Evolutionary conservation across 2,797 vertebrate species (phyloP).

Genomic region (Argyrosomus regius): DNA sequence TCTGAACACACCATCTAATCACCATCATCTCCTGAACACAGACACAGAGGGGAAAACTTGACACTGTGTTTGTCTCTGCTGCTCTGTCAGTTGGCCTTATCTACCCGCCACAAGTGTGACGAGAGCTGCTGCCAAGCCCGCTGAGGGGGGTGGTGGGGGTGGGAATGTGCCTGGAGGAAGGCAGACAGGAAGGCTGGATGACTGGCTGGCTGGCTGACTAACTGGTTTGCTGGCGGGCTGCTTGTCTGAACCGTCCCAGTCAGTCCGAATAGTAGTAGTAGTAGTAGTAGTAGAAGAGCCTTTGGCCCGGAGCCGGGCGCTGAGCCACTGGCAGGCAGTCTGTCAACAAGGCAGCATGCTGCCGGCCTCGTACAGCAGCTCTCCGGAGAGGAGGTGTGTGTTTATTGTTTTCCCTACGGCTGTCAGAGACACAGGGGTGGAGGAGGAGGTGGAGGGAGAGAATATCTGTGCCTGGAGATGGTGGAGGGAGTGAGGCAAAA

Average conservation of each 20-base stretch:
- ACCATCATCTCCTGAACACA: not conserved
- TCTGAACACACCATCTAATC: not conserved
- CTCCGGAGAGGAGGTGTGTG: constrained; percentile 48
- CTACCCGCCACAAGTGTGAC: constrained; percentile 33
- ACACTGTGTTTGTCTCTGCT: not conserved
- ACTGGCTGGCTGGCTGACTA: constrained; percentile 15
- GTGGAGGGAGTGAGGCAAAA: not conserved
- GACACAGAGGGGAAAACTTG: not conserved
- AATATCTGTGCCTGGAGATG: constrained; percentile 3
- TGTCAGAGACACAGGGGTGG: constrained; percentile 16
- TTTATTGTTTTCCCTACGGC: constrained; percentile 48
- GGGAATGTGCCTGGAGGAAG: constrained; percentile 19
- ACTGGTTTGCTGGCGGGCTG: constrained; percentile 51
- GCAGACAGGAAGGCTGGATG: constrained; percentile 6
- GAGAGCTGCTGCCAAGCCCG: constrained; percentile 34
- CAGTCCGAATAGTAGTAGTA: not conserved
- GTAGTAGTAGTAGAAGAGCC: constrained; percentile 40
- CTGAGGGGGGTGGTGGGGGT: not conserved
- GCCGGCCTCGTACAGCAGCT: constrained; percentile 35
- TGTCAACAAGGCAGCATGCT: constrained; percentile 64
- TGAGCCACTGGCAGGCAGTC: constrained; percentile 59
- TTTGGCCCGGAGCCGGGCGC: constrained; percentile 53
- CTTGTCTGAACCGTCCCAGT: constrained; percentile 46
- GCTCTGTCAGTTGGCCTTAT: constrained; percentile 26
- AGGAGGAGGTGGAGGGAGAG: not conserved